A percentile compares a stretch with the other conserved stretches of the same genome.
These are phyloP conservation scores for Drosophila pachea DNA, from an alignment of 1,140 invertebrate species.

Conservation along the genomic window DNA sequence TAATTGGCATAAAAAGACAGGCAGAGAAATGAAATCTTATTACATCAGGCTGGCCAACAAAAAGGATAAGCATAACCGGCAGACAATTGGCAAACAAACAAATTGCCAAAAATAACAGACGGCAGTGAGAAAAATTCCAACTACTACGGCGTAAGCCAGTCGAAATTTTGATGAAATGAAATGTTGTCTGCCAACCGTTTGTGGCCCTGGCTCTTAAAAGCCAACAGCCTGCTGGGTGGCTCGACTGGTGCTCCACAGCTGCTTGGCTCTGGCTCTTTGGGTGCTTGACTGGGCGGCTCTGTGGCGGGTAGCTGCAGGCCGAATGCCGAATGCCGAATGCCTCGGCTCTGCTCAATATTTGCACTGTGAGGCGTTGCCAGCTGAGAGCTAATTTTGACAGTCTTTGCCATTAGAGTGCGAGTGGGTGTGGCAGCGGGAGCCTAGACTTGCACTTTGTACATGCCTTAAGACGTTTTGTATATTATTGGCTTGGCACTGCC, in stretches of 20 bases:
- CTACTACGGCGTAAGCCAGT: constrained; percentile 37
- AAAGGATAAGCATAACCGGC: constrained; percentile 59
- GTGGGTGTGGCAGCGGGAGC: constrained; percentile 1
- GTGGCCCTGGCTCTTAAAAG: background rate
- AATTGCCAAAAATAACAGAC: constrained; percentile 68
- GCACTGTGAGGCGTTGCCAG: constrained; percentile 64
- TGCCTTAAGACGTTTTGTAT: constrained; percentile 51
- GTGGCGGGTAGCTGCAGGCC: background rate
- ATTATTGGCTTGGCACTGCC: constrained; percentile 50
- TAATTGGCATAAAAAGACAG: constrained; percentile 52
- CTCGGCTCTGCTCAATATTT: constrained; percentile 61
- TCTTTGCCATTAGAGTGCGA: constrained; percentile 14
- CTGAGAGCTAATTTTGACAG: constrained; percentile 62
- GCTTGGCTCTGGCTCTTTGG: too few relatives aligned
- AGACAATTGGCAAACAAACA: constrained; percentile 75
- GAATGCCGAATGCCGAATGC: constrained; percentile 35
- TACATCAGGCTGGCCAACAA: constrained; percentile 48
- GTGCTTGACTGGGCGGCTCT: too few relatives aligned
- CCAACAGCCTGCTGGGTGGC: background rate
- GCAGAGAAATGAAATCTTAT: constrained; percentile 61
- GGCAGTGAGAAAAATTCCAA: constrained; percentile 33
- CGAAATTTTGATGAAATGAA: constrained; percentile 50
- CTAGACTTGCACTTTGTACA: constrained; percentile 17
- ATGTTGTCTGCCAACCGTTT: constrained; percentile 45
- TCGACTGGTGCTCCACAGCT: constrained; percentile 2